These are phyloP conservation scores for Cataglyphis cursor DNA, from an alignment of 2,888 invertebrate species.

Conservation along the genomic window DNA sequence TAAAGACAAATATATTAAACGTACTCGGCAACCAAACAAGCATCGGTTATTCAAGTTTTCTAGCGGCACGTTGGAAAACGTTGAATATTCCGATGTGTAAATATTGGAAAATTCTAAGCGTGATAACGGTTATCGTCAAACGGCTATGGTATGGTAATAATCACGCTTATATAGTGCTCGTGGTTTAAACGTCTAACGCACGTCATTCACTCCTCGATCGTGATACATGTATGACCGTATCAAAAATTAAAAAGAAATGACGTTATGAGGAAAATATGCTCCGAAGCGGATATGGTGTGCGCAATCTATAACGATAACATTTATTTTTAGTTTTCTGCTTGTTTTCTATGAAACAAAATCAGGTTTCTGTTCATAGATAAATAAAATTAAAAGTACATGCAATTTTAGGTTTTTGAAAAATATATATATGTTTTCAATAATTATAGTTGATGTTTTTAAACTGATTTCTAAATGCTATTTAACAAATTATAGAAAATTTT, in stretches of 20 bases:
- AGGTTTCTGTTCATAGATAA: background rate
- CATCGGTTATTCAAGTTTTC: conserved; percentile 72
- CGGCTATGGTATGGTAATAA: conserved; percentile 55
- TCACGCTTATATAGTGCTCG: conserved; percentile 54
- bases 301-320: conserved; percentile 10
- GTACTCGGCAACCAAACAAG: conserved; percentile 56
- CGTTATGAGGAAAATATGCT: conserved; percentile 19
- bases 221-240: background rate
- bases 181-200: conserved; percentile 61
- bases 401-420: background rate
- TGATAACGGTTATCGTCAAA: conserved; percentile 20
- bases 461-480: background rate
- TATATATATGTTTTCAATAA: background rate
- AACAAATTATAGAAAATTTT: background rate
- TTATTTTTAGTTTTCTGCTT: background rate
- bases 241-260: conserved; percentile 46
- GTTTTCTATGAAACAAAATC: background rate
- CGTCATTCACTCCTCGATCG: conserved; percentile 61
- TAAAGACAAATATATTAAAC: conserved; percentile 47
- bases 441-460: background rate
- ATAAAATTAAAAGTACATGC: background rate
- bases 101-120: conserved; percentile 71
- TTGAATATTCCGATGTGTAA: conserved; percentile 62
- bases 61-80: conserved; percentile 55
- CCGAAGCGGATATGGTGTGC: background rate